These are phyloP conservation scores for Pocillopora damicornis DNA, from an alignment of 64 coral and sea anemone genomes.

Conservation along the genomic window DNA sequence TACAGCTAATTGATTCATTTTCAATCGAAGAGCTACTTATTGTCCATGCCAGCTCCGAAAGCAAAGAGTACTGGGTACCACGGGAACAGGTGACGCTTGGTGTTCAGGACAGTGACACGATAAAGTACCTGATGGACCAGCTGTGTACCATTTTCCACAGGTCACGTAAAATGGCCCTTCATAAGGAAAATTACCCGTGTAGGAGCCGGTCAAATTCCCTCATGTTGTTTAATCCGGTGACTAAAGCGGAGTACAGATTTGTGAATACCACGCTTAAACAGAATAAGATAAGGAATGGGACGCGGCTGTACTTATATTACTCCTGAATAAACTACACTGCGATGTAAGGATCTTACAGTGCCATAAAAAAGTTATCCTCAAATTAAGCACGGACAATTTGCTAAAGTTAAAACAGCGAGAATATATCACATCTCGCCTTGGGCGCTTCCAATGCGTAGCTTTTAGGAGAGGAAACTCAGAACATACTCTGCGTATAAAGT, in stretches of 20 bases:
- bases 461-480: too few species aligned
- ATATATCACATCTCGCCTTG: too few species aligned
- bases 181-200: slow-evolving; percentile 92
- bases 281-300: slow-evolving; percentile 76
- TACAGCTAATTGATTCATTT: background rate
- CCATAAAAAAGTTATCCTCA: too few species aligned
- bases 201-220: slow-evolving; percentile 67
- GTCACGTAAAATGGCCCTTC: slow-evolving; percentile 70
- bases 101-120: slow-evolving; percentile 59
- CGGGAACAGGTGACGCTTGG: slow-evolving; percentile 84
- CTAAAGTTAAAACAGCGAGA: too few species aligned
- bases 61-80: slow-evolving; percentile 96
- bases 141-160: slow-evolving; percentile 89
- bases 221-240: slow-evolving; percentile 83
- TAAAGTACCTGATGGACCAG: slow-evolving; percentile 86
- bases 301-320: slow-evolving; percentile 78
- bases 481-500: too few species aligned
- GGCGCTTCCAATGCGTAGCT: too few species aligned
- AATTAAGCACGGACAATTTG: too few species aligned
- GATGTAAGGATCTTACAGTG: too few species aligned
- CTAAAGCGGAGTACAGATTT: slow-evolving; percentile 68
- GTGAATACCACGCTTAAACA: slow-evolving; percentile 44
- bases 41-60: slow-evolving; percentile 80
- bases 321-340: slow-evolving; percentile 16
- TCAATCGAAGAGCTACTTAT: slow-evolving; percentile 49